phyloP scores from a whole-genome alignment of 2,797 vertebrate genomes.

The Taenioides sp. region DNA sequence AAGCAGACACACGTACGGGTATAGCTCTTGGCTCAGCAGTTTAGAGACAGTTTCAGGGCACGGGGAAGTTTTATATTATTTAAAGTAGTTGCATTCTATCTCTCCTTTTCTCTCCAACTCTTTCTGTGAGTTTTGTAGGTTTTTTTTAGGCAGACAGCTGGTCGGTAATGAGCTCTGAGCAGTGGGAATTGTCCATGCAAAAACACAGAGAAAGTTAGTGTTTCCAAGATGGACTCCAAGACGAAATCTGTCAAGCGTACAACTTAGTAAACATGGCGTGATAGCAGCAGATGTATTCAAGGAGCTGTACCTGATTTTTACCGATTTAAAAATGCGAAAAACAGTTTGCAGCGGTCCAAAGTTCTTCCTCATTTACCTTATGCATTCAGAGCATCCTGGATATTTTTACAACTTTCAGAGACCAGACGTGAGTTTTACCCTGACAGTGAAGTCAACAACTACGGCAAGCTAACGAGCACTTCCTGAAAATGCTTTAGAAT shows the following conservation, averaged over 20 bases:
- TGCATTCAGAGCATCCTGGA: no score
- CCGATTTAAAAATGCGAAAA: no score
- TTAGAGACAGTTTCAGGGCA: conserved; percentile 54
- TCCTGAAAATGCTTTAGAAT: no score
- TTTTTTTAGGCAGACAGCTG: conserved; percentile 29
- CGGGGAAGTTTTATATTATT: conserved; percentile 35
- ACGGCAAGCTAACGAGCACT: no score
- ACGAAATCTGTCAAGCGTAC: neutral
- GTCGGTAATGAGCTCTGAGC: conserved; percentile 28
- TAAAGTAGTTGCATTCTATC: conserved; percentile 16
- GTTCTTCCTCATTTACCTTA: no score
- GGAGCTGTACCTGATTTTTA: no score
- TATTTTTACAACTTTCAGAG: no score
- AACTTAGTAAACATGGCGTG: neutral
- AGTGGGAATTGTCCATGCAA: conserved; percentile 9
- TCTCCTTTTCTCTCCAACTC: conserved; percentile 14
- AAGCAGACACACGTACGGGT: conserved; percentile 5
- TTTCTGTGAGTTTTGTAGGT: conserved; percentile 24
- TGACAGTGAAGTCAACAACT: no score
- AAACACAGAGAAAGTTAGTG: conserved; percentile 3
- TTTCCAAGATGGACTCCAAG: neutral
- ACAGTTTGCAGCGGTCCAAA: no score
- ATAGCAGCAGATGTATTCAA: neutral
- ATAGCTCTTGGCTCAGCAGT: conserved; percentile 44
- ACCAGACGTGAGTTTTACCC: no score